Base-by-base conservation (phyloP, 2,888 invertebrate species). In the Timema cristinae region DNA sequence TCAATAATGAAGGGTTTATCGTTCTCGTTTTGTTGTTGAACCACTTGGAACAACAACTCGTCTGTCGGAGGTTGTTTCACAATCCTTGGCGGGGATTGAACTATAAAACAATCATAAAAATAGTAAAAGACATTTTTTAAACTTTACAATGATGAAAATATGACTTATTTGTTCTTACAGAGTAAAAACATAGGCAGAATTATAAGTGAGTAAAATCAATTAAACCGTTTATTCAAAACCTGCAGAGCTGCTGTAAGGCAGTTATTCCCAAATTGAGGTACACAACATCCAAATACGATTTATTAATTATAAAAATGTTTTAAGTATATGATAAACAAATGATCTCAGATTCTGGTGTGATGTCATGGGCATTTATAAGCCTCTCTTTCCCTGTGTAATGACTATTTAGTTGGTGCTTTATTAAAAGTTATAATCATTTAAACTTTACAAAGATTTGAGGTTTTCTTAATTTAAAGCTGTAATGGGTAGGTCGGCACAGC, bases 1-100 rank as follows among this genome's bases (percentile, higher is more conserved):
- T 97, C 95, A 77, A 99, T 93, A 79, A 95, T 91, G 85, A 96
- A 95, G 68, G 96, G 96, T 82, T 94, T 95, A 83, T 95, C 93
- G 80, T 91, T 92, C 84, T 95, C 95, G 77, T 91, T 91, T 70
- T 89, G 86, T 79, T 91, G 90, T 73, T 85, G 84, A 66, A 92
- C 93, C 77, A 96, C 95, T 88, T 96, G 94, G 83, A 95, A 97
- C 75, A 96, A 87, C 78, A 94, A 87, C 84, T 95, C 95, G 81
- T 95, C 94, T 73, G 92, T 91, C 68, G 94, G 94, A 66, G 97
- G 96, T 83, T 97, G 95, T 83, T 95, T 95, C 75, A 92, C 90
- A 80, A 97, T 96, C 82, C 91, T 87, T 72, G 97, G 97, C 75
- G 97, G 97, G 77, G 94, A 93, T 81, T 93, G 93, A 81, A 91